phyloP scores from a whole-genome alignment of 2,888 invertebrate genomes.

The Caenorhabditis afra region DNA sequence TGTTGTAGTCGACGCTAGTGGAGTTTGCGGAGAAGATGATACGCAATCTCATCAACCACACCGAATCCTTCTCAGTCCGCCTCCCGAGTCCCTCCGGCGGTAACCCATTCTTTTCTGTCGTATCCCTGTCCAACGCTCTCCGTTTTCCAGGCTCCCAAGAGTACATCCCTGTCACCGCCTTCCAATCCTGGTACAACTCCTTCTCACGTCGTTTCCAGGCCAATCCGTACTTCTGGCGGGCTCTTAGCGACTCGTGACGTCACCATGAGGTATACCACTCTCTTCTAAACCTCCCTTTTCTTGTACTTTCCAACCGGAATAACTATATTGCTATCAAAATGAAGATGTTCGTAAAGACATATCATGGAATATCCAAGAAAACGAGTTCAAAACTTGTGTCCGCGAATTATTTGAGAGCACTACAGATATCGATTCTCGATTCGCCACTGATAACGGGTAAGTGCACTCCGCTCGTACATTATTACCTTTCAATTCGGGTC shows the following conservation, averaged over 20 bases:
- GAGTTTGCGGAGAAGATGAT: constrained; percentile 90
- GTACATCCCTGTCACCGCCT: constrained; percentile 90
- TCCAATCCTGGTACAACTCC: constrained; percentile 94
- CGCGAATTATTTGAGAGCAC: constrained; percentile 1
- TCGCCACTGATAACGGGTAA: constrained; percentile 2
- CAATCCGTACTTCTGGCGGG: constrained; percentile 71
- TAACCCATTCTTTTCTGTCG: constrained; percentile 13
- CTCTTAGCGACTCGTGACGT: constrained; percentile 54
- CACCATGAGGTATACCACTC: neutral
- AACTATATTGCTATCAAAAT: constrained; percentile 12
- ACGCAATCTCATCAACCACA: constrained; percentile 92
- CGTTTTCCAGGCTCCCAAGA: constrained; percentile 81
- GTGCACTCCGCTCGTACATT: constrained; percentile 3
- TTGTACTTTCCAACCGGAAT: neutral
- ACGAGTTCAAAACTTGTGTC: constrained; percentile 28
- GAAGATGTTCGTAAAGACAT: neutral
- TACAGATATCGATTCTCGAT: constrained; percentile 1
- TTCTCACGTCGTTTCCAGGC: constrained; percentile 89
- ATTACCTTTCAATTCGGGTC: neutral
- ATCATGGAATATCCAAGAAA: neutral
- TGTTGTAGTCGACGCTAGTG: constrained; percentile 81
- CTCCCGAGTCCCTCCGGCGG: constrained; percentile 65
- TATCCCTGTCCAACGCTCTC: no score
- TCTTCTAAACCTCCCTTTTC: neutral
- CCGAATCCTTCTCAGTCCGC: constrained; percentile 90